Percentiles rank a stretch among this genome's conserved stretches.
Evolutionary conservation across 2,888 invertebrate genomes (phyloP).

Genomic region (Eucera pruinosa): DNA sequence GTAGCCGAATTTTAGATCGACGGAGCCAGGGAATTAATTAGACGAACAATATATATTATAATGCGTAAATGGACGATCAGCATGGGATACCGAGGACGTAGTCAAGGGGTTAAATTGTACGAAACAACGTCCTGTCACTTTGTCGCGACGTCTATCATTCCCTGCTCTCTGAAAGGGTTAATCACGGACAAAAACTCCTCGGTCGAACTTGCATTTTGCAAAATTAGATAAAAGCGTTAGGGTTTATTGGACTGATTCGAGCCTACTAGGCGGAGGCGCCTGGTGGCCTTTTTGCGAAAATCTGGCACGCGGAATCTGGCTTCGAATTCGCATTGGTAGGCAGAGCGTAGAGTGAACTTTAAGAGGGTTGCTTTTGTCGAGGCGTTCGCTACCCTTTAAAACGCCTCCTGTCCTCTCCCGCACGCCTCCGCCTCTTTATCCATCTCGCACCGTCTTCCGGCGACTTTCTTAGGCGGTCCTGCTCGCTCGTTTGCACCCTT

Average conservation of each 20-base stretch:
- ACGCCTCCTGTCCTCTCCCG: constrained; percentile 66
- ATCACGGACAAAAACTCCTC: no score
- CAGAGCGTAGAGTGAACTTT: constrained; percentile 80
- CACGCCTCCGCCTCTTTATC: constrained; percentile 52
- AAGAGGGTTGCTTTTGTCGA: constrained; percentile 79
- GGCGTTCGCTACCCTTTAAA: constrained; percentile 82
- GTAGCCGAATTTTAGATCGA: no score
- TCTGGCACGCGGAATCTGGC: constrained; percentile 62
- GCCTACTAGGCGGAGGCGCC: neutral
- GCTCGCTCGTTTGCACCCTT: constrained; percentile 66
- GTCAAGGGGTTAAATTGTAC: no score
- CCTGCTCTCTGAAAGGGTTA: no score
- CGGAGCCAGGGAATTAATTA: no score
- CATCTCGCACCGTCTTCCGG: constrained; percentile 67
- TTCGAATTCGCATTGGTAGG: constrained; percentile 77
- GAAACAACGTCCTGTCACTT: no score
- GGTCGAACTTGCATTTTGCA: no score
- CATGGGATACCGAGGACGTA: no score
- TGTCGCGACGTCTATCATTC: no score
- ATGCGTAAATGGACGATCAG: no score
- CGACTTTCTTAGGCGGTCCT: constrained; percentile 60
- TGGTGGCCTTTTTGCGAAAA: constrained; percentile 50
- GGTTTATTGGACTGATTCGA: constrained; percentile 41
- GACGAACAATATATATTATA: no score
- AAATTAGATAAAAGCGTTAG: neutral